These are phyloP conservation scores for Tanytarsus gracilentus DNA, from an alignment of 2,888 invertebrate species.

Conservation along the genomic window DNA sequence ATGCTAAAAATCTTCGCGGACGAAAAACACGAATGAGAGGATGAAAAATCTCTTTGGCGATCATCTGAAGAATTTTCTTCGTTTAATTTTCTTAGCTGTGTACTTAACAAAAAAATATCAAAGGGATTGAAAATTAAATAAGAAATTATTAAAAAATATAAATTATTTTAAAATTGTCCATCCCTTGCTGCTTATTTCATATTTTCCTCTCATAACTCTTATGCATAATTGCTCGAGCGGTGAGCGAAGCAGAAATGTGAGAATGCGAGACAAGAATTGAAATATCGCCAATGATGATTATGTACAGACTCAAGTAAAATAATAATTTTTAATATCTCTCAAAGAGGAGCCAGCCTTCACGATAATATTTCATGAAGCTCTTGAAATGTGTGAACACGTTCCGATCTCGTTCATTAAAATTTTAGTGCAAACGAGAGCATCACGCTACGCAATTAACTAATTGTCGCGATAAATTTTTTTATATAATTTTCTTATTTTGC, in stretches of 20 bases:
- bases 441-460: neutral
- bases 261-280: constrained; percentile 17
- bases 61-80: too few species aligned
- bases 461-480: neutral
- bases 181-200: too few species aligned
- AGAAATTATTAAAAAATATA: too few species aligned
- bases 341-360: neutral
- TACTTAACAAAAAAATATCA: too few species aligned
- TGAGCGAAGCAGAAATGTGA: neutral
- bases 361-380: neutral
- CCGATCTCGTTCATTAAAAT: constrained; percentile 7
- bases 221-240: constrained; percentile 5
- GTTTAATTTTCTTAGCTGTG: too few species aligned
- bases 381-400: constrained; percentile 1
- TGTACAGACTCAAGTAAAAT: neutral
- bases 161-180: too few species aligned
- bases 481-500: neutral
- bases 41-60: neutral
- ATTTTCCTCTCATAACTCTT: too few species aligned
- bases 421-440: constrained; percentile 1
- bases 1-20: neutral
- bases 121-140: neutral
- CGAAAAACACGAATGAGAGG: constrained; percentile 5
- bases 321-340: neutral
- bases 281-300: constrained; percentile 24